Base-by-base conservation (phyloP, 2,797 vertebrate species). In the Rhynchotus rufescens region DNA sequence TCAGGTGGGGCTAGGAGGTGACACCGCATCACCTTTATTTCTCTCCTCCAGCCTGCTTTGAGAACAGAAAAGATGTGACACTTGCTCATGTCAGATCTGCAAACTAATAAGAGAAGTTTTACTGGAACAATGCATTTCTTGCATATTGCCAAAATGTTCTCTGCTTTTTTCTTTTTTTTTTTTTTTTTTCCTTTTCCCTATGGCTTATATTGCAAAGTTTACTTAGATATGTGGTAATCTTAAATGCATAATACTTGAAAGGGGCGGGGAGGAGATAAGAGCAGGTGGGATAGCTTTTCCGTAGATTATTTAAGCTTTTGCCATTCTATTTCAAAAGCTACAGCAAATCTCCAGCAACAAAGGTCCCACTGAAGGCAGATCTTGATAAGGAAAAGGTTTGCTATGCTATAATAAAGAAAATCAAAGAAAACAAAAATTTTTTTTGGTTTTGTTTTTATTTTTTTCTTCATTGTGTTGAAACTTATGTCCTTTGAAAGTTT, bases 31-130 rank as follows among this genome's bases (percentile, higher is more conserved):
- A 81, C 26, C 16, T 21, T 34, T 83, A 77, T 34, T 80, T 15
- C 15, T 0, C 0, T 17, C 10, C 28, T 56, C 28, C 3, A 20
- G 4, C 1, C 16, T 32, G 52, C 28, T 5, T n/a, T 42, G 34
- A 89, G 8, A 80, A 67, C 14, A 60, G 51, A 76, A 67, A 36
- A 30, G 22, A 30, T n/a, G 6, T n/a, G 21, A 34, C 14, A 86
- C 22, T 59, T 74, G 16, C 30, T 89, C 51, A 30, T 1, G 0
- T 44, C 32, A 73, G 6, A 60, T 81, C 52, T 67, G 2, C 26
- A 32, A 83, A 25, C 2, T 60, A 76, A 60, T 8, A 64, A 1
- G 4, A 21, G 9, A 56, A 64, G 9, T 54, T 85, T 90, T 16
- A 62, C 15, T 14, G 45, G 16, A 54, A 25, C 6, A 54, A 65